phyloP scores from a whole-genome alignment of 2,797 vertebrate genomes.

The Eulemur rubriventer region DNA sequence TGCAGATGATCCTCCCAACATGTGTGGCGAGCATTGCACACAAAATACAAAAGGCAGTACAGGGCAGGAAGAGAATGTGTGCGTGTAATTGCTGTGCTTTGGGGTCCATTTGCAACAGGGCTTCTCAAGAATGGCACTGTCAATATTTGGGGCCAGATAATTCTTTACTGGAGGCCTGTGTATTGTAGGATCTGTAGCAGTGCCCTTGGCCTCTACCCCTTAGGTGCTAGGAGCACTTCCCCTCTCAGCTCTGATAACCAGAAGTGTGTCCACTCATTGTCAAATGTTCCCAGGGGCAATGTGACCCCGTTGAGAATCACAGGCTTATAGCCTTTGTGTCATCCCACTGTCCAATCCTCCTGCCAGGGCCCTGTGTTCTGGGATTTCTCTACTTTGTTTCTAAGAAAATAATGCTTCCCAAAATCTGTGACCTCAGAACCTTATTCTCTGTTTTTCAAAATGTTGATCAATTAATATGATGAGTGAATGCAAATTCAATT shows the following conservation, averaged over 20 bases:
- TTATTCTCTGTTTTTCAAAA: constrained; percentile 2
- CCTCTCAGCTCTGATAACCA: background rate
- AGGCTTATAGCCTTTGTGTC: too few species aligned
- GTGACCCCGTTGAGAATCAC: background rate
- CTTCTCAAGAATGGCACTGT: background rate
- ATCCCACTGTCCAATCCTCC: background rate
- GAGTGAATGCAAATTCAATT: background rate
- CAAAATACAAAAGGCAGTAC: background rate
- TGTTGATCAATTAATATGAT: background rate
- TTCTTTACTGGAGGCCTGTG: background rate
- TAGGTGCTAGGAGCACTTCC: background rate
- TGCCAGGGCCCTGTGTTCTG: background rate
- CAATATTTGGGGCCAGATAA: background rate
- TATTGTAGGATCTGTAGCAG: background rate
- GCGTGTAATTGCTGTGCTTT: accelerated
- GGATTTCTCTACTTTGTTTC: background rate
- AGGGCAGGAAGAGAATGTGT: background rate
- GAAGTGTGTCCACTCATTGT: background rate
- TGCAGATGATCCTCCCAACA: background rate
- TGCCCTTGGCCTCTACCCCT: background rate
- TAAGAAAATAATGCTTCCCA: background rate
- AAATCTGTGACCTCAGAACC: background rate
- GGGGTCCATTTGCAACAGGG: too few species aligned
- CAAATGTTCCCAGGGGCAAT: background rate
- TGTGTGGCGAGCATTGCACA: too few species aligned